phyloP scores from a whole-genome alignment of 2,113 vertebrate species.

The Orthonyx spaldingii region DNA sequence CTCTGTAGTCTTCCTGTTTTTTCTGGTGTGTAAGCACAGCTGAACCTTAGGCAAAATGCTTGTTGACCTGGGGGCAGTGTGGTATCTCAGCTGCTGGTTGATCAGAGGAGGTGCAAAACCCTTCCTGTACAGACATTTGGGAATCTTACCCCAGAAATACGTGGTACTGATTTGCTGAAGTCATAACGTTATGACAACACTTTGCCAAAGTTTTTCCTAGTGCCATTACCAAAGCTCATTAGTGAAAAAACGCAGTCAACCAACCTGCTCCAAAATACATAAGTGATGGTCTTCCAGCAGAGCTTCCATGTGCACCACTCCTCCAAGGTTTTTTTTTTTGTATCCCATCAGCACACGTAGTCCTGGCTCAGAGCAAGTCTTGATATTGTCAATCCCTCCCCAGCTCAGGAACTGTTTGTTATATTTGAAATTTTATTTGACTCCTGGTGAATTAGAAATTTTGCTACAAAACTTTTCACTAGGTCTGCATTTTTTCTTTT shows the following conservation, averaged over 20 bases:
- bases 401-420: neutral
- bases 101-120: neutral
- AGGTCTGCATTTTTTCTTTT: neutral
- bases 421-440: neutral
- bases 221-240: neutral
- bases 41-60: neutral
- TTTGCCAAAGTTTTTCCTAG: neutral
- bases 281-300: neutral
- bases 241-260: neutral
- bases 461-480: neutral
- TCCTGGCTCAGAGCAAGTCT: neutral
- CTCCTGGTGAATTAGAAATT: neutral
- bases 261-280: neutral
- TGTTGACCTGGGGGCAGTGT: neutral
- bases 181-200: fast-evolving
- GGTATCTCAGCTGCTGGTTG: neutral
- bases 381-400: neutral
- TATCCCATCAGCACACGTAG: neutral
- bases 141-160: neutral
- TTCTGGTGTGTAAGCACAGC: neutral
- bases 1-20: neutral
- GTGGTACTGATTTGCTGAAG: neutral
- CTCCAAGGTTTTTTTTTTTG: neutral
- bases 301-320: neutral
- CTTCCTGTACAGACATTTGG: neutral